Evolutionary conservation across 2,888 invertebrate species (phyloP).

Genomic region (Aphodius sticticus): DNA sequence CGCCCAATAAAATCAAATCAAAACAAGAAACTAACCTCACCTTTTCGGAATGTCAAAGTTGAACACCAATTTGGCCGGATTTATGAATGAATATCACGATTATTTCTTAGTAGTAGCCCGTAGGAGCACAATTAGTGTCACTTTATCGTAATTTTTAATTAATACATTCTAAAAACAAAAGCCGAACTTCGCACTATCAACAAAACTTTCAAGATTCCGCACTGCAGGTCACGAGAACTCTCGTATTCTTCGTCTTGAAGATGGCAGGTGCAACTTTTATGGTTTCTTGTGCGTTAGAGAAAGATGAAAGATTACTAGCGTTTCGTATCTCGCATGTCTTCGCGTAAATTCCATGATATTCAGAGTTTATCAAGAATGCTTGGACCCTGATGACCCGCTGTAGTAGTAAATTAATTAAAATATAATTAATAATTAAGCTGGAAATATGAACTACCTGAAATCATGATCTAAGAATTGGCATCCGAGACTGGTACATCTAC

Average conservation of each 20-base stretch:
- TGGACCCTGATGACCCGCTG: background rate
- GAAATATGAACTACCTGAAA: background rate
- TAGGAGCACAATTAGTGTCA: background rate
- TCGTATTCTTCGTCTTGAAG: conserved; percentile 31
- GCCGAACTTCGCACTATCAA: background rate
- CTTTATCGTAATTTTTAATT: background rate
- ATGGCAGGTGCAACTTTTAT: conserved; percentile 33
- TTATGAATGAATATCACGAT: conserved; percentile 16
- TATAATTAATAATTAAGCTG: background rate
- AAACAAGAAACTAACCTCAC: conserved; percentile 39
- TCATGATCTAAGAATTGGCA: background rate
- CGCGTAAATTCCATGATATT: background rate
- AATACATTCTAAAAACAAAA: background rate
- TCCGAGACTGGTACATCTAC: too few species aligned
- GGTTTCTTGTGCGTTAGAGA: background rate
- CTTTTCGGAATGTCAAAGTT: conserved; percentile 15
- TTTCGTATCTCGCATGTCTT: background rate
- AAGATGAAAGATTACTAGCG: conserved; percentile 10
- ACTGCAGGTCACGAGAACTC: background rate
- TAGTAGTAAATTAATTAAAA: background rate
- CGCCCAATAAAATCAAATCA: conserved; percentile 34
- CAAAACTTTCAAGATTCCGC: background rate
- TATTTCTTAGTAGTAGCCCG: conserved; percentile 1
- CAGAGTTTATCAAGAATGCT: background rate
- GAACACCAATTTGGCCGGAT: background rate